Base-by-base conservation (phyloP, 2,797 vertebrate genomes). In the Neosilurus hyrtlii region DNA sequence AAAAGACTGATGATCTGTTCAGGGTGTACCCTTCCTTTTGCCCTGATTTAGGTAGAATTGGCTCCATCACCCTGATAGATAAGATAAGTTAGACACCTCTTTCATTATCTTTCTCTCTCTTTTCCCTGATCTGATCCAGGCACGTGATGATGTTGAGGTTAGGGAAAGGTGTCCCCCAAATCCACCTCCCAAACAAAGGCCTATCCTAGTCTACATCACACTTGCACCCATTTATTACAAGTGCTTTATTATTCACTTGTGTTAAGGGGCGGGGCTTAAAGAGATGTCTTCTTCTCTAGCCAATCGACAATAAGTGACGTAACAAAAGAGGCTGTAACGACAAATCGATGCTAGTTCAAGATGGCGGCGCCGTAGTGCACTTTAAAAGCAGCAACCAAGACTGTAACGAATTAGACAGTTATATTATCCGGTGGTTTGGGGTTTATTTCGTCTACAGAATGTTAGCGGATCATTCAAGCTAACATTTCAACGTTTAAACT, bases 211-310 rank as follows among this genome's bases (percentile, higher is more conserved):
- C 86, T 88, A 90, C 0, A 83, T 95, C 26, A 80, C 89, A 8
- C 87, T 92, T 0, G 93, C 93, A 1, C 92, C 93, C 0, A 86
- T 95, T 9, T 95, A 95, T 89, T 92, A 93, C 76, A 94, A 89
- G 86, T 30, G 63, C 22, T 35, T 30, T 30, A 59, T 75, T 37
- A 66, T 14, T 11, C 12, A 7, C 30, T 4, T 43, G 20, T 16
- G 18, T 37, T 1, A 20, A 4, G 22, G 37, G 59, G 80, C 59
- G 68, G 43, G 15, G 12, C 18, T 15, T 81, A 20, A 18, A 22
- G 24, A 14, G 59, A 4, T 22, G 54, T 62, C 22, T 24, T 20
- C 16, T 2, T 3, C 9, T 30, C 22, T 63, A 43, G 56, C 80
- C 80, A 82, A 82, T 82, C 67, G 6, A 11, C 43, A 15, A 49